These are phyloP conservation scores for Pelecanoides urinatrix DNA, from an alignment of 2,113 vertebrate genomes.

Conservation along the genomic window DNA sequence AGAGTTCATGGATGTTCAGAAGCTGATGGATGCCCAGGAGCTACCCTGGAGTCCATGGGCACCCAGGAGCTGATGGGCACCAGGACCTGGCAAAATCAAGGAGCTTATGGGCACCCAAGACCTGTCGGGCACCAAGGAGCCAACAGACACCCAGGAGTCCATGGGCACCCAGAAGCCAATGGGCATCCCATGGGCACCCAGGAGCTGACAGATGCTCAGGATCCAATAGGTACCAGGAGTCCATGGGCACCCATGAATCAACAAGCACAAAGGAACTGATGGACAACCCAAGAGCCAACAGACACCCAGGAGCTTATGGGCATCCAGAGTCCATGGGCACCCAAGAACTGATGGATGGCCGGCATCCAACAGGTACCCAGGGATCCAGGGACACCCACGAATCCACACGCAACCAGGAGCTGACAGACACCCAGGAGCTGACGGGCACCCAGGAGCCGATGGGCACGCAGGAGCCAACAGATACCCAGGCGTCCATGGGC, in stretches of 20 bases:
- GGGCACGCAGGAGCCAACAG: too few species aligned
- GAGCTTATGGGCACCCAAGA: not conserved
- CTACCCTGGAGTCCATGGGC: too few species aligned
- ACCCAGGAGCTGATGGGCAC: not conserved
- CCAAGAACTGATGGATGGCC: not conserved
- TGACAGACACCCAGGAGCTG: not conserved
- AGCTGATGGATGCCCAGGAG: not conserved
- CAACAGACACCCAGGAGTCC: not conserved
- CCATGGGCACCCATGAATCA: not conserved
- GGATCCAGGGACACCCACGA: not conserved
- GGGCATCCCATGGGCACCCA: not conserved
- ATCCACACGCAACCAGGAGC: not conserved
- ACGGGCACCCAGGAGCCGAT: not conserved
- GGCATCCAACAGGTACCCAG: not conserved
- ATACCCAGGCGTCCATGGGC: not conserved
- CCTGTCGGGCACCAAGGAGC: accelerated
- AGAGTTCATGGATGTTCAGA: not conserved
- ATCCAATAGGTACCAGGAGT: not conserved
- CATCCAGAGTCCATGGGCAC: not conserved
- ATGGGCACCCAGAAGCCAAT: not conserved
- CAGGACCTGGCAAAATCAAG: not conserved
- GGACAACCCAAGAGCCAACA: not conserved
- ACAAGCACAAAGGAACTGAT: not conserved
- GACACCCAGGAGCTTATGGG: not conserved
- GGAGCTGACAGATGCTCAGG: not conserved